Evolutionary conservation across 2,113 vertebrate genomes (phyloP).

Genomic region (Aix galericulata): DNA sequence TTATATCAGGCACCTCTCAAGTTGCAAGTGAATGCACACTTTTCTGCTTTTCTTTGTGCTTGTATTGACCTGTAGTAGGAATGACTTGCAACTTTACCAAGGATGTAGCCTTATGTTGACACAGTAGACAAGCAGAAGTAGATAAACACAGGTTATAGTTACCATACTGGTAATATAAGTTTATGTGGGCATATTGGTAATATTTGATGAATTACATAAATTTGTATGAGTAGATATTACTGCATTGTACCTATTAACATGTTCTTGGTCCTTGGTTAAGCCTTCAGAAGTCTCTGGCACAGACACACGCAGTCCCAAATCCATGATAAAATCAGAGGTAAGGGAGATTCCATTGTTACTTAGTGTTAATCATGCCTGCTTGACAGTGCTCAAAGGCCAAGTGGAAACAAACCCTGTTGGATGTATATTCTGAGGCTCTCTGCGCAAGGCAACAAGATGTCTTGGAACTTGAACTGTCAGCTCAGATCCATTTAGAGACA

Average conservation of each 20-base stretch:
- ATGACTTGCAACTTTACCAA: not conserved
- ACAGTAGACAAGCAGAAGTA: not conserved
- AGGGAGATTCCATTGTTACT: not conserved
- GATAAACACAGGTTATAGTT: not conserved
- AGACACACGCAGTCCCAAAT: not conserved
- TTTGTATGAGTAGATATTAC: not conserved
- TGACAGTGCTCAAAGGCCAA: not conserved
- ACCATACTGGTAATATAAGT: not conserved
- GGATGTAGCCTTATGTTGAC: not conserved
- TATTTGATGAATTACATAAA: not conserved
- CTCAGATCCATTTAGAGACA: not conserved
- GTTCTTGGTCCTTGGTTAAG: not conserved
- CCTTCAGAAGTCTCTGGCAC: not conserved
- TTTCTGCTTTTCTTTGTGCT: not conserved
- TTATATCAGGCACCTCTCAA: not conserved
- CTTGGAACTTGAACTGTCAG: not conserved
- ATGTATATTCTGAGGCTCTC: not conserved
- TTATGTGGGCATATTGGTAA: not conserved
- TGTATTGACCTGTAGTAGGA: not conserved
- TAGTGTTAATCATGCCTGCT: not conserved
- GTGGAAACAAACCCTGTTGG: not conserved
- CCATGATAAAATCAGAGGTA: not conserved
- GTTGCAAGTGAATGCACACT: not conserved
- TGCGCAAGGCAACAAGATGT: not conserved
- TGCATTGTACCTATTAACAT: not conserved